Evolutionary conservation across 1,140 invertebrate species (phyloP), one percentile per base, ranked within the genome.

Genomic region (Drosophila obscura): DNA sequence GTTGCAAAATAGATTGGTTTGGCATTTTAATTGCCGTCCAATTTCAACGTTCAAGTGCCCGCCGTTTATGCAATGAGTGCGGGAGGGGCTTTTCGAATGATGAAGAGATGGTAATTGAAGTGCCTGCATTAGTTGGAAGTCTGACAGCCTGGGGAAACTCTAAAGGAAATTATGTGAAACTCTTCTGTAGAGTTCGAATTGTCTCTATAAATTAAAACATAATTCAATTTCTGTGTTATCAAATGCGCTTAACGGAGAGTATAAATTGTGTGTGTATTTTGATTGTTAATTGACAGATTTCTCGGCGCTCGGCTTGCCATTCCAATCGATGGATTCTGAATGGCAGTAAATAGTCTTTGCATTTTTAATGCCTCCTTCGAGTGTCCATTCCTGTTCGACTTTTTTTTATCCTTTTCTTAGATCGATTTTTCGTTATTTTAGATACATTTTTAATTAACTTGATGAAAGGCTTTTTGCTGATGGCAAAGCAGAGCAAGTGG

Each of bases 21-120:
- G 80, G 24, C 81, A 63, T 85, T 84, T 85, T 76, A 85, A 83
- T 80, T 83, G 80, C 80, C 64, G 49, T 8, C 35, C 65, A 69
- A 52, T 39, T 39, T 39, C 35, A 13, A 69, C 65, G 57, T 58
- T 69, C 65, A 69, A 69, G 66, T 69, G 66, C 26, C 35, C 55
- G 65, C 28, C 45, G 26, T 24, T n/a, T 5, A 55, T 44, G 41
- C 55, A n/a, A 16, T 11, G 11, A 39, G 11, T 1, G 4, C 4
- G 35, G 35, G 9, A 11, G 35, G 35, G 35, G 35, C 11, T 39
- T 13, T 35, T 35, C 11, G 35, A 39, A 5, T 39, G 35, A 39
- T 39, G 35, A 4, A 13, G 35, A 39, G 22, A 43, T 49, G 51
- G 15, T 8, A 26, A 45, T 50, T 63, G 35, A 46, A 52, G n/a